These are phyloP conservation scores for Hippopotamus amphibius DNA, from an alignment of 2,113 vertebrate genomes.

Conservation along the genomic window DNA sequence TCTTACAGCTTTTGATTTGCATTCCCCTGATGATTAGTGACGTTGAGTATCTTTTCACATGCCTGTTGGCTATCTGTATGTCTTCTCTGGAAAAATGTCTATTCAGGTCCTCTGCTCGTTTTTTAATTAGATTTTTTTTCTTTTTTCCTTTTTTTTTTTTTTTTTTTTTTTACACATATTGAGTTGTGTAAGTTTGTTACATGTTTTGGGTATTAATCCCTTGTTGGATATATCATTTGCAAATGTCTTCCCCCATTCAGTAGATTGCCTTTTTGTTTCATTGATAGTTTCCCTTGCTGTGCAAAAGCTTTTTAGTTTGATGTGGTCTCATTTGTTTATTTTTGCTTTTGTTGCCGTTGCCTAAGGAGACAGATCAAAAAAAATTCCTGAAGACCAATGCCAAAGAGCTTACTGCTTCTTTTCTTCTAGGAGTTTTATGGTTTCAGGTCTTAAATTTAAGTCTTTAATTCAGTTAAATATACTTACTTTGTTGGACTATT, in stretches of 20 bases:
- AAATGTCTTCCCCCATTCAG: background rate
- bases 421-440: background rate
- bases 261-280: background rate
- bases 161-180: background rate
- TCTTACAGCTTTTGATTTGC: background rate
- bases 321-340: background rate
- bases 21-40: background rate
- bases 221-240: background rate
- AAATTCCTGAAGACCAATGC: background rate
- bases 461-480: background rate
- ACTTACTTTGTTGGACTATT: conserved; percentile 22
- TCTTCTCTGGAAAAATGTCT: background rate
- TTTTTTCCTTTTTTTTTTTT: no score
- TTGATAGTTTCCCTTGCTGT: background rate
- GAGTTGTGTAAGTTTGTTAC: background rate
- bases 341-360: background rate
- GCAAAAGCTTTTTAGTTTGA: background rate
- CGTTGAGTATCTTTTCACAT: background rate
- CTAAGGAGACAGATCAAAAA: background rate
- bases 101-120: background rate
- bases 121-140: background rate
- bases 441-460: background rate
- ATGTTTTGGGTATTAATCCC: background rate
- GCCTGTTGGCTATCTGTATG: background rate
- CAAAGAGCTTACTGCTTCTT: background rate